These are phyloP conservation scores for Limanda limanda DNA, from an alignment of 2,113 vertebrate species.

Conservation along the genomic window DNA sequence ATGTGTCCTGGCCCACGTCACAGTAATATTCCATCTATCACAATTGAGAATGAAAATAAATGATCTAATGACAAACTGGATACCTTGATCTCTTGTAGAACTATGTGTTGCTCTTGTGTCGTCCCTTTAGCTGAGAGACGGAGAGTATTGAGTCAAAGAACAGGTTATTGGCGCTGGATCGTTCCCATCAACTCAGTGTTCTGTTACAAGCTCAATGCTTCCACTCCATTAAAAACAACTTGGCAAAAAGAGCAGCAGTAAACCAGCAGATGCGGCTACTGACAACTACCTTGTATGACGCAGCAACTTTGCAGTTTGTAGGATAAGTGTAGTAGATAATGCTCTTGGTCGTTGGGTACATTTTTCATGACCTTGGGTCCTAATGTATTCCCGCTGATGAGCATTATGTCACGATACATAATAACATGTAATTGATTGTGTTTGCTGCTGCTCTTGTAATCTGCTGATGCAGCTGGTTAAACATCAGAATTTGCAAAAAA, in stretches of 20 bases:
- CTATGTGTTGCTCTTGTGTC: neutral
- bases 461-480: neutral
- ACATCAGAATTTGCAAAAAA: neutral
- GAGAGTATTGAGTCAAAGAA: constrained; percentile 1
- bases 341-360: neutral
- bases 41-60: neutral
- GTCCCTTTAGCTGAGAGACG: too few relatives aligned
- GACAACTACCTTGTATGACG: neutral
- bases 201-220: constrained; percentile 40
- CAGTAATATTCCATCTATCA: neutral
- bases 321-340: neutral
- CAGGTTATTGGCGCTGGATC: neutral
- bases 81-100: neutral
- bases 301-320: neutral
- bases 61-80: neutral
- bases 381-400: neutral
- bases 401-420: too few relatives aligned
- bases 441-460: neutral
- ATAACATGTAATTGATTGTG: neutral
- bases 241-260: constrained; percentile 1
- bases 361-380: neutral
- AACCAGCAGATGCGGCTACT: neutral
- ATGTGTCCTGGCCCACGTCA: neutral
- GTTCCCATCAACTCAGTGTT: constrained; percentile 38
- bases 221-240: constrained; percentile 40